Base-by-base conservation (phyloP, 2,888 invertebrate genomes). In the Romanomermis culicivorax region DNA sequence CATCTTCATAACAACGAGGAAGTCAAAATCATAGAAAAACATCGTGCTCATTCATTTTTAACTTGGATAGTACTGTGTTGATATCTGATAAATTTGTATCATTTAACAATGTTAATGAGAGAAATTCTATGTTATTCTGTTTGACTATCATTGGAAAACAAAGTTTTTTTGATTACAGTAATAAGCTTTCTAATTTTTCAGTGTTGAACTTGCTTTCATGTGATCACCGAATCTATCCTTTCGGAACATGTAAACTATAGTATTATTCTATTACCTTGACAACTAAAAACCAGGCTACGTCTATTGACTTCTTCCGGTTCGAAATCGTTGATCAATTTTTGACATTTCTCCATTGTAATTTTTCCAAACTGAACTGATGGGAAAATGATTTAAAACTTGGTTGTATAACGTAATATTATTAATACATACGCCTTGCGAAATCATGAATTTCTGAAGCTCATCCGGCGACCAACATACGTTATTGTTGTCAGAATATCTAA, bases 261-360 rank as follows among this genome's bases (percentile, higher is more conserved):
- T n/a, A n/a, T n/a, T 25, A 53, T 11, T 36, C 36, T 7, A 17
- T 23, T 7, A 53, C 53, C 53, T 51, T 43, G 29, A 23, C 7
- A 30, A 61, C 54, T 62, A 61, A 67, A 58, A 17, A 61, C 29
- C n/a, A 59, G 59, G 43, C 59, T 59, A 36, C 60, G 58, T 26
- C 56, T 56, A 49, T 61, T 62, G 30, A 2, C 42, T 23, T 45
- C 53, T 2, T 23, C 29, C 2, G 60, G 62, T 56, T 67, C 67
- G 53, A 62, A 67, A 2, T 62, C 61, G n/a, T 64, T 60, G 29
- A 67, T 62, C 26, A 67, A 61, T 23, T 61, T 58, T 47, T 63
- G 63, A 4, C 63, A 63, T 4, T 64, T 11, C 17, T 36, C 36
- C 11, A 17, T 7, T 17, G 36, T 36, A 36, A 36, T 17, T 7